These are phyloP conservation scores for Genyomyrus donnyi DNA, from an alignment of 2,113 vertebrate genomes.

Conservation along the genomic window DNA sequence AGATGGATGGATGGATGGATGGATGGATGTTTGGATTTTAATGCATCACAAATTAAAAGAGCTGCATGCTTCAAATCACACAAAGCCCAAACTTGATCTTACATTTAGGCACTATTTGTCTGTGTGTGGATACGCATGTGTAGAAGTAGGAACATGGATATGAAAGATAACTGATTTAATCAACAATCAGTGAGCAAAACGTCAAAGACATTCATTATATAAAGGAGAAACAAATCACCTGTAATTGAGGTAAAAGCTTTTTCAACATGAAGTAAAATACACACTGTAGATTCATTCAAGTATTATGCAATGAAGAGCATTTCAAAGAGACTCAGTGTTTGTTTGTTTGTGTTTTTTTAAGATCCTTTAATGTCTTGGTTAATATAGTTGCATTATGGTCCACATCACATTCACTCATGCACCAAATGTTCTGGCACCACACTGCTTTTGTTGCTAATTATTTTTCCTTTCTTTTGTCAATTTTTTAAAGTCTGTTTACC, in stretches of 20 bases:
- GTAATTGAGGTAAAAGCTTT: background rate
- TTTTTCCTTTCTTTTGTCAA: background rate
- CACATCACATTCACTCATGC: conserved; percentile 1
- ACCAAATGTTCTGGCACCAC: background rate
- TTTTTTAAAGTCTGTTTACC: background rate
- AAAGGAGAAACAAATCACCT: background rate
- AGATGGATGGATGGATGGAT: background rate
- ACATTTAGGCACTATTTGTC: background rate
- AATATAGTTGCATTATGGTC: background rate
- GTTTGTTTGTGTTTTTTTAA: background rate
- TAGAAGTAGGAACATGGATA: background rate
- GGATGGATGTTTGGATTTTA: background rate
- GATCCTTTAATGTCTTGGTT: background rate
- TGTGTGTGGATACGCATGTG: background rate
- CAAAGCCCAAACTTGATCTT: background rate
- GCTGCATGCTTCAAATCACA: background rate
- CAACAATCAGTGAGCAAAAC: background rate
- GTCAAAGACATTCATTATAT: background rate
- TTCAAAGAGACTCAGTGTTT: background rate
- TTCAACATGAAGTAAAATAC: background rate
- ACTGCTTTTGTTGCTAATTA: background rate
- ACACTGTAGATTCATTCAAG: background rate
- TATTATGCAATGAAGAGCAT: background rate
- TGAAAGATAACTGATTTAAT: background rate
- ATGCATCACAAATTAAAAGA: background rate